Percentiles rank a stretch among this genome's conserved stretches.
Conservation (phyloP, 2,113 vertebrate genomes). For the Sander vitreus region DNA sequence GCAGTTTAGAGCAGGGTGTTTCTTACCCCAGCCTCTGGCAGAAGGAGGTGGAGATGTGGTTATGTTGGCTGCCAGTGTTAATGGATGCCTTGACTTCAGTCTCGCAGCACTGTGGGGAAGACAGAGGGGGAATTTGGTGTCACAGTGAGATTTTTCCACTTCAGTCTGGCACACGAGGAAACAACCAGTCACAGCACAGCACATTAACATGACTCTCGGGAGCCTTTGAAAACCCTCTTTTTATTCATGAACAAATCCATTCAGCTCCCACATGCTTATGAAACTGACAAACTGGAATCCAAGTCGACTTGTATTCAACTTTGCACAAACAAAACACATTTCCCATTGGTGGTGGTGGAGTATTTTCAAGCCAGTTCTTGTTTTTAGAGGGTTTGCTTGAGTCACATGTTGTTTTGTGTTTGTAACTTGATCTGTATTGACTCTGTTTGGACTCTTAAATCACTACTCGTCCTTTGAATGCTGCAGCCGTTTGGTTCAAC, state of each 20-base stretch:
- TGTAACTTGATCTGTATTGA: constrained; percentile 31
- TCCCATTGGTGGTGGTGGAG: background rate
- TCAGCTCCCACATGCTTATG: background rate
- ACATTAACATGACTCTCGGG: constrained; percentile 29
- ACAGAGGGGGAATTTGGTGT: constrained; percentile 45
- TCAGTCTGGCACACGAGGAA: constrained; percentile 24
- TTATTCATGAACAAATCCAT: constrained; percentile 20
- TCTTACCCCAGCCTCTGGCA: constrained; percentile 91
- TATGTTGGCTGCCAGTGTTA: constrained; percentile 89
- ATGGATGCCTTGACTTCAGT: constrained; percentile 87
- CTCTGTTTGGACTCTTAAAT: constrained; percentile 15
- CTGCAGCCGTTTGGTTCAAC: constrained; percentile 2
- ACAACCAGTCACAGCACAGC: constrained; percentile 30
- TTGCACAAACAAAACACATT: constrained; percentile 16
- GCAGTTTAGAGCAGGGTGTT: background rate
- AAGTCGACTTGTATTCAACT: constrained; percentile 16
- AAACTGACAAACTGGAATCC: constrained; percentile 35
- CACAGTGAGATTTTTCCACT: constrained; percentile 36
- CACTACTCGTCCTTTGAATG: background rate
- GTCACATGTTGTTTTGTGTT: constrained; percentile 6
- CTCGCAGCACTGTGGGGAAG: constrained; percentile 85
- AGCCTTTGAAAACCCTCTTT: constrained; percentile 19
- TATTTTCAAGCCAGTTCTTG: background rate
- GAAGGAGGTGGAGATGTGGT: constrained; percentile 90
- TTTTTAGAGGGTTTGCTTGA: constrained; percentile 1